phyloP scores from a whole-genome alignment of 2,797 vertebrate species.

The Phrynocephalus vlangalii region DNA sequence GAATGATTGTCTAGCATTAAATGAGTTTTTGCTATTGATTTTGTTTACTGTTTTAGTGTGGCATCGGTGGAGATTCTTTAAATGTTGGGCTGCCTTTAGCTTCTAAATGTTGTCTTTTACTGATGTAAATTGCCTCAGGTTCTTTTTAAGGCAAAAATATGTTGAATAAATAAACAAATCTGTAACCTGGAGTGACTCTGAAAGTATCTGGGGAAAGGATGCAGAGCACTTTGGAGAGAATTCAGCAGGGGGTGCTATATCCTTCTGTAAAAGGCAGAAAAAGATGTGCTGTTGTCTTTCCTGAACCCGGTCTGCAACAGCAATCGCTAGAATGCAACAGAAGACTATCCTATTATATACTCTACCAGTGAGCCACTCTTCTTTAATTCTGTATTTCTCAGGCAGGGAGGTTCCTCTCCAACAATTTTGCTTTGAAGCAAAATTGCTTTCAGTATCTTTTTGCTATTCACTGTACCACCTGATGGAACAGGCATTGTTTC shows the following conservation, averaged over 20 bases:
- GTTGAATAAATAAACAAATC: too few species aligned
- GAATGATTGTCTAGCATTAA: too few species aligned
- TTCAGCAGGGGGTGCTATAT: constrained; percentile 1
- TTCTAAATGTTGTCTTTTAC: too few species aligned
- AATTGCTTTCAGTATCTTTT: background rate
- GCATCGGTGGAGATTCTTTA: too few species aligned
- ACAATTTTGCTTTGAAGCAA: background rate
- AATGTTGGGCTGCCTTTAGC: too few species aligned
- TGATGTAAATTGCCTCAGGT: too few species aligned
- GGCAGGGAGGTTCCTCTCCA: background rate
- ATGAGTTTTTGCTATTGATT: too few species aligned
- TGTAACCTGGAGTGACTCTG: too few species aligned
- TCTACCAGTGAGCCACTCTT: constrained; percentile 1
- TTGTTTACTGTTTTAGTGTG: too few species aligned
- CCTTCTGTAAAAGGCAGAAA: constrained; percentile 22
- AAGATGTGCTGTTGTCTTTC: background rate
- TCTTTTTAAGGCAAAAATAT: too few species aligned
- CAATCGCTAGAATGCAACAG: background rate
- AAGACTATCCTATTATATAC: background rate
- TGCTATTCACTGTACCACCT: background rate
- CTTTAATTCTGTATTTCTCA: constrained; percentile 12
- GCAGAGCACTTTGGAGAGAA: background rate
- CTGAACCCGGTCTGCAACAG: background rate
- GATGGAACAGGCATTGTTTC: background rate
- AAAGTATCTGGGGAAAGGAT: constrained; percentile 29